Conservation (phyloP, 2,797 vertebrate species). For the Myotis vivesi region DNA sequence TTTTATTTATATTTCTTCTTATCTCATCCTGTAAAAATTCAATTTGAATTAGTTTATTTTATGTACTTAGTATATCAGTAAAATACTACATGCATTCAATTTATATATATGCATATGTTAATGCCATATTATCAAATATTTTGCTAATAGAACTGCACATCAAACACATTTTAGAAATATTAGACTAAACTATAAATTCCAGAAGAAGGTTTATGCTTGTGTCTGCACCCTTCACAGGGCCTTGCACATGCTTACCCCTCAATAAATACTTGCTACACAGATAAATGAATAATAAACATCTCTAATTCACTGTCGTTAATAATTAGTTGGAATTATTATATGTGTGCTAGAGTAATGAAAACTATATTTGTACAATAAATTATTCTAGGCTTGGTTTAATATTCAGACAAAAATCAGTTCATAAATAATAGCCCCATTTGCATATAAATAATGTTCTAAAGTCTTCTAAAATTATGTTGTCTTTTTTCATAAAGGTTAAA, state of each 20-base stretch:
- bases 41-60: neutral
- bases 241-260: neutral
- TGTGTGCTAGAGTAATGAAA: constrained; percentile 60
- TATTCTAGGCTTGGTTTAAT: constrained; percentile 53
- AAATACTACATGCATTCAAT: neutral
- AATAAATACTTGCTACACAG: constrained; percentile 27
- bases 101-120: neutral
- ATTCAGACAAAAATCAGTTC: constrained; percentile 54
- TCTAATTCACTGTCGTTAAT: constrained; percentile 17
- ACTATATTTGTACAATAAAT: constrained; percentile 63
- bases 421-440: constrained; percentile 68
- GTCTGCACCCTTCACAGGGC: neutral
- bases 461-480: constrained; percentile 63
- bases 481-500: constrained; percentile 62
- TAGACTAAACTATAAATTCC: neutral
- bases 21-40: neutral
- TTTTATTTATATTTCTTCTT: constrained; percentile 4
- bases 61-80: neutral
- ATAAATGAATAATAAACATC: constrained; percentile 47
- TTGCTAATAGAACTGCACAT: neutral
- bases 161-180: neutral
- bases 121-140: neutral
- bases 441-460: constrained; percentile 66
- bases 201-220: neutral
- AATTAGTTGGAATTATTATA: constrained; percentile 57